Evolutionary conservation across 2,113 vertebrate genomes (phyloP).

Genomic region (Lynx canadensis): DNA sequence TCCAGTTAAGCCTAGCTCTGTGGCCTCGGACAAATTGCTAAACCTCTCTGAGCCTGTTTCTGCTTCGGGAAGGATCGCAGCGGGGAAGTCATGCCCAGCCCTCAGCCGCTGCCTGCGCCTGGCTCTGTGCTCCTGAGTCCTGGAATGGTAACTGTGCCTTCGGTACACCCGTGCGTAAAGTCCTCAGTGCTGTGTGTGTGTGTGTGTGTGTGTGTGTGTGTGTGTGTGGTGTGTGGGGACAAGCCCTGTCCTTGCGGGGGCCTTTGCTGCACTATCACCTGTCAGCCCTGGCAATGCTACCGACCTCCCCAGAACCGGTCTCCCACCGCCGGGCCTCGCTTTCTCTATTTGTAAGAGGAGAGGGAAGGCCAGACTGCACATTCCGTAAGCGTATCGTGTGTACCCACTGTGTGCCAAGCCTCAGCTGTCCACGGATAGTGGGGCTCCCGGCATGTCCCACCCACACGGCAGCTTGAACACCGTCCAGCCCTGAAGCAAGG

Average conservation of each 20-base stretch:
- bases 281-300: not conserved
- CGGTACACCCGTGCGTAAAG: accelerated
- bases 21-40: not conserved
- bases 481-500: not conserved
- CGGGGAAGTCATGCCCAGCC: not conserved
- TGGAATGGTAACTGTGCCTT: not conserved
- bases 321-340: not conserved
- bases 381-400: accelerated
- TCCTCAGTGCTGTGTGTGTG: not conserved
- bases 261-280: not conserved
- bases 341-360: not conserved
- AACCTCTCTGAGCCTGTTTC: not conserved
- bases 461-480: not conserved
- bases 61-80: not conserved
- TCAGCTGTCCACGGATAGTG: not conserved
- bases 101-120: not conserved
- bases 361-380: not conserved
- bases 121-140: not conserved
- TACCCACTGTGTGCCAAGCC: not conserved
- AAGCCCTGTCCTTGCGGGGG: not conserved
- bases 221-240: not conserved
- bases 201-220: too few species aligned
- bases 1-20: not conserved
- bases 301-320: not conserved
- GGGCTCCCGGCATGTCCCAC: not conserved